phyloP scores from a whole-genome alignment of 2,888 invertebrate genomes.

The Chrysolina oricalcia region DNA sequence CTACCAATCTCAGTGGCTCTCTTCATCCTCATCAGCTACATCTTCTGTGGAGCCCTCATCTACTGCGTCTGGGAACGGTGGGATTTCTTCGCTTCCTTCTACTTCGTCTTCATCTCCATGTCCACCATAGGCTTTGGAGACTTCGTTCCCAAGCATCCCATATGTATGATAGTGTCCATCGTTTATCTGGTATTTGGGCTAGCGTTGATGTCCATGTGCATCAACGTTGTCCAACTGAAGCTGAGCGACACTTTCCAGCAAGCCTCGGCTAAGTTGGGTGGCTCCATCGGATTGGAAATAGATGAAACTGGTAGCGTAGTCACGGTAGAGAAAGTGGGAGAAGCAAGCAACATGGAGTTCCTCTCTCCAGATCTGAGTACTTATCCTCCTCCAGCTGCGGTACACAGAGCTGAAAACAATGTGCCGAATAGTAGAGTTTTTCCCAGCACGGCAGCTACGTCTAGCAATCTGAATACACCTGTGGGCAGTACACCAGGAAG shows the following conservation, averaged over 20 bases:
- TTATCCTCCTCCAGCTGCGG: neutral
- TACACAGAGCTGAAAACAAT: neutral
- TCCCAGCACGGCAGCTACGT: neutral
- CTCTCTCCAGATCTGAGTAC: neutral
- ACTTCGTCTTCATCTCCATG: constrained; percentile 97
- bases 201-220: constrained; percentile 96
- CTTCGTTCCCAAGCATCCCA: constrained; percentile 86
- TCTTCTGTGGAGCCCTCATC: constrained; percentile 88
- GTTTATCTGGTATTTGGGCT: constrained; percentile 95
- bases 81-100: constrained; percentile 95
- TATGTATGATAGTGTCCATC: constrained; percentile 92
- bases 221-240: constrained; percentile 93
- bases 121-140: constrained; percentile 98
- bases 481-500: neutral
- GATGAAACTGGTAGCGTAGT: constrained; percentile 71
- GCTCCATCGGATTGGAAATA: constrained; percentile 86
- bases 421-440: neutral
- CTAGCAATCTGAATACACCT: neutral
- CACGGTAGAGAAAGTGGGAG: neutral
- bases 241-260: constrained; percentile 87
- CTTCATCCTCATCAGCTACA: constrained; percentile 87
- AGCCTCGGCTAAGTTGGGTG: constrained; percentile 89
- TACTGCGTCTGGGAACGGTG: constrained; percentile 87
- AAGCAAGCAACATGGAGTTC: neutral
- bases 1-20: constrained; percentile 93